Percentiles rank a stretch among this genome's conserved stretches.
Conservation (phyloP, 30 jellyfish, hydroid and myxozoan species). For the Turritopsis rubra region DNA sequence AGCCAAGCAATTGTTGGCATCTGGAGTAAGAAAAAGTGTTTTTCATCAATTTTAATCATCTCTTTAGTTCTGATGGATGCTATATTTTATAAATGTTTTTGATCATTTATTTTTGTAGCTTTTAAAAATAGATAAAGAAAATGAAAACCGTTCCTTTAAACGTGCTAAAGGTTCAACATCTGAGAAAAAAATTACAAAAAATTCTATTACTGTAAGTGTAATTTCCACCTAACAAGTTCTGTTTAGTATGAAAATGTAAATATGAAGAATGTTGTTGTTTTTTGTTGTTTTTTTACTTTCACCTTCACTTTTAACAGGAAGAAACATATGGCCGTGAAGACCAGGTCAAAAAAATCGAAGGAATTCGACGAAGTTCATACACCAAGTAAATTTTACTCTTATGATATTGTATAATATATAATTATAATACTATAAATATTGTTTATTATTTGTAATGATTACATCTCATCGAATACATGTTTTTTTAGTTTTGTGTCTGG, state of each 20-base stretch:
- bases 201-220: neutral
- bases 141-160: constrained; percentile 65
- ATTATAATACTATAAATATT: no score
- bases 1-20: constrained; percentile 63
- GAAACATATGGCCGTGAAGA: neutral
- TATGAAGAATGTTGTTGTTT: no score
- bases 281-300: no score
- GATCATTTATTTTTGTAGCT: constrained; percentile 36
- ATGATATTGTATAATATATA: no score
- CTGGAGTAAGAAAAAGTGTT: constrained; percentile 61
- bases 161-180: constrained; percentile 52
- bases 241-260: no score
- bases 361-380: constrained; percentile 2
- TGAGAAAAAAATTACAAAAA: constrained; percentile 45
- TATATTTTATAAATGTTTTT: neutral
- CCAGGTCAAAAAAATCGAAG: constrained; percentile 3
- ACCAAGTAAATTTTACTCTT: neutral
- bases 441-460: no score
- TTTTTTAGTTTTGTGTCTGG: neutral
- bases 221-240: neutral
- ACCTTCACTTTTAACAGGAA: neutral
- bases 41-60: neutral
- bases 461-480: no score
- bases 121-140: constrained; percentile 50
- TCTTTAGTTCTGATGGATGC: neutral